phyloP scores from a whole-genome alignment of 1,140 invertebrate species.

The Bombus turneri region DNA sequence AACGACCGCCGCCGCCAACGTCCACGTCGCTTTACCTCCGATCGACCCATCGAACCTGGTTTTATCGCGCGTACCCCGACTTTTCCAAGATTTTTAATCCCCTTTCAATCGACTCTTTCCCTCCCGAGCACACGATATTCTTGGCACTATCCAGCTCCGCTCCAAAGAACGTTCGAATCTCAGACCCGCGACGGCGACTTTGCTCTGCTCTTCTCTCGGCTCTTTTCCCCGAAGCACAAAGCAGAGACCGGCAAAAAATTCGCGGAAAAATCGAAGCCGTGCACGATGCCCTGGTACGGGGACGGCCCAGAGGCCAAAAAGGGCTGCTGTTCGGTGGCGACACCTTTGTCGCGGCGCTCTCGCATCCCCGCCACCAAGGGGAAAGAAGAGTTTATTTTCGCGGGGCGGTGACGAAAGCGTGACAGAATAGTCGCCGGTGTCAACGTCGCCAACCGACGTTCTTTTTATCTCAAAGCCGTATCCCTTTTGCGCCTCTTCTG shows the following conservation, averaged over 20 bases:
- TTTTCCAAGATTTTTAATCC: slow-evolving; percentile 24
- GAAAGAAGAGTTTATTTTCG: slow-evolving; percentile 64
- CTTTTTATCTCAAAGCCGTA: slow-evolving; percentile 81
- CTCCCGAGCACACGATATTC: slow-evolving; percentile 1
- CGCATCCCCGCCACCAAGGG: not conserved
- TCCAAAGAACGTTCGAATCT: slow-evolving; percentile 14
- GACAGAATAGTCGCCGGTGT: slow-evolving; percentile 40
- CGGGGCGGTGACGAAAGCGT: slow-evolving; percentile 37
- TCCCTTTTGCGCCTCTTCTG: slow-evolving; percentile 74
- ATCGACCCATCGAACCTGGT: slow-evolving; percentile 23
- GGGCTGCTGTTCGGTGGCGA: slow-evolving; percentile 45
- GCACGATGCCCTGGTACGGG: slow-evolving; percentile 19
- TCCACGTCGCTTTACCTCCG: slow-evolving; percentile 3
- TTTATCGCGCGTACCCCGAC: not conserved
- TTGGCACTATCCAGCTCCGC: slow-evolving; percentile 22
- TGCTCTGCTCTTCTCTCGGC: not conserved
- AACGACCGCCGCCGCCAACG: slow-evolving; percentile 7
- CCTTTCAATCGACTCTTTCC: not conserved
- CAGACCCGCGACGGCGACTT: not conserved
- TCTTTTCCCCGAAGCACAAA: slow-evolving; percentile 1
- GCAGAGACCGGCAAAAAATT: not conserved
- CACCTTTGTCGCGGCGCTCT: slow-evolving; percentile 53
- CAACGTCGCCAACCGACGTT: slow-evolving; percentile 66
- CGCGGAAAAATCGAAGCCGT: slow-evolving; percentile 22
- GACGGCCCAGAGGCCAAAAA: not conserved